Evolutionary conservation across 2,113 vertebrate genomes (phyloP), one percentile per base, ranked within the genome.

Genomic region (Psephotus haematonotus): DNA sequence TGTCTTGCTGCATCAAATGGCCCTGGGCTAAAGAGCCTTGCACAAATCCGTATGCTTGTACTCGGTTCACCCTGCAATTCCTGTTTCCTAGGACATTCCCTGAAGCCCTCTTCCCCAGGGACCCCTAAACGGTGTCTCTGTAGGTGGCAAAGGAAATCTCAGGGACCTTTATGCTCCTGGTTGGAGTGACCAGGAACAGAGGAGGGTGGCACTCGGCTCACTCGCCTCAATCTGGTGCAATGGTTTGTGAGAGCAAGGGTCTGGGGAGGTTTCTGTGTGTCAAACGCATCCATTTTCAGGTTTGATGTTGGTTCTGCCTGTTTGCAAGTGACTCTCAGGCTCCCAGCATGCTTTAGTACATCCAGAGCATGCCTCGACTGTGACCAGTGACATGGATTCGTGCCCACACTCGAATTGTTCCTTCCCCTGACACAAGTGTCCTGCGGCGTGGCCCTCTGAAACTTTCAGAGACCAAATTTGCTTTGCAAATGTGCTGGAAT

Each of bases 401-500:
- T 8, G 43, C 68, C 77, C 86, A 3, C 43, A 13, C 8, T 24
- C 43, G 29, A 44, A 7, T 13, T 23, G 11, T 3, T 82, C 14
- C 77, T 82, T 41, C 64, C 90, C 60, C 83, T 27, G 43, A 20
- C 28, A 8, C 31, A 5, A 1, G 25, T 25, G 28, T 29, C 86
- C 83, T 79, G 91, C 44, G 29, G 7, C 0, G 7, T 22, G 43
- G 8, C 70, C 63, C 60, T 87, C 71, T 62, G 15, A 47, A 43
- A 9, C 50, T 85, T 60, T 91, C 76, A 91, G 60, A 57, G 79
- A 29, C 28, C 43, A 18, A 35, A 55, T 94, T 88, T 77, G 79
- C 87, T 93, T 92, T 70, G 88, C 46, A 71, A 49, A 64, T 43
- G 25, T 49, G 14, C 29, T 60, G 62, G 59, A 96, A 91, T 37